Percentiles rank a stretch among this genome's conserved stretches.
phyloP scores from a whole-genome alignment of 2,888 invertebrate species.

The Acanthoscelides obtectus region DNA sequence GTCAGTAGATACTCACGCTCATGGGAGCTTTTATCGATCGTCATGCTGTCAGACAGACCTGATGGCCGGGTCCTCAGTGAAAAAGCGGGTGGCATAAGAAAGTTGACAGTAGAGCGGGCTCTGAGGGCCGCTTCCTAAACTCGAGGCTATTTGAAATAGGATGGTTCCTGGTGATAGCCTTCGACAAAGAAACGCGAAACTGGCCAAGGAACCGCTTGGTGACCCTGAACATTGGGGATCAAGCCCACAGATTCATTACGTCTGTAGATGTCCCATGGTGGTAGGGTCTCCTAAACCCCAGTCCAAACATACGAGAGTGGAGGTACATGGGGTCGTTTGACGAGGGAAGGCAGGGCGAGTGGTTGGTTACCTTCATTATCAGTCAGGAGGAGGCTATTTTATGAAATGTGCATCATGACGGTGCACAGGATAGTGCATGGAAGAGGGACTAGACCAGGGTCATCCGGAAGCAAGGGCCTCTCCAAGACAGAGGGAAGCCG shows the following conservation, averaged over 20 bases:
- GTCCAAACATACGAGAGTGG: too few relatives aligned
- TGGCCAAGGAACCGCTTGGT: not conserved
- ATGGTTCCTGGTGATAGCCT: not conserved
- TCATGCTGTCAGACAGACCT: not conserved
- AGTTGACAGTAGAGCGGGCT: not conserved
- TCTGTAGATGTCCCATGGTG: not conserved
- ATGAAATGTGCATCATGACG: too few relatives aligned
- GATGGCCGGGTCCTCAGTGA: not conserved
- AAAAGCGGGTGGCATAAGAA: not conserved
- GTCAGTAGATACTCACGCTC: too few relatives aligned
- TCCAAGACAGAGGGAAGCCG: too few relatives aligned
- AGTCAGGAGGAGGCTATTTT: too few relatives aligned
- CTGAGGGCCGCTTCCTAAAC: not conserved
- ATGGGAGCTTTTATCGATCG: not conserved
- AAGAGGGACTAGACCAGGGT: too few relatives aligned
- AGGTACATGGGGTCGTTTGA: too few relatives aligned
- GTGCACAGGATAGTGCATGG: too few relatives aligned
- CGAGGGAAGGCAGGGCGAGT: too few relatives aligned
- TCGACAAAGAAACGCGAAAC: not conserved
- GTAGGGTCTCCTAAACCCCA: not conserved
- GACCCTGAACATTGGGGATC: not conserved
- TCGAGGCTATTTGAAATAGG: not conserved
- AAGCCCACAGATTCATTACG: not conserved
- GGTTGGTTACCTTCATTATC: too few relatives aligned
- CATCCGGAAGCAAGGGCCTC: too few relatives aligned